Evolutionary conservation across 2,797 vertebrate genomes (phyloP).

Genomic region (Perodicticus potto): DNA sequence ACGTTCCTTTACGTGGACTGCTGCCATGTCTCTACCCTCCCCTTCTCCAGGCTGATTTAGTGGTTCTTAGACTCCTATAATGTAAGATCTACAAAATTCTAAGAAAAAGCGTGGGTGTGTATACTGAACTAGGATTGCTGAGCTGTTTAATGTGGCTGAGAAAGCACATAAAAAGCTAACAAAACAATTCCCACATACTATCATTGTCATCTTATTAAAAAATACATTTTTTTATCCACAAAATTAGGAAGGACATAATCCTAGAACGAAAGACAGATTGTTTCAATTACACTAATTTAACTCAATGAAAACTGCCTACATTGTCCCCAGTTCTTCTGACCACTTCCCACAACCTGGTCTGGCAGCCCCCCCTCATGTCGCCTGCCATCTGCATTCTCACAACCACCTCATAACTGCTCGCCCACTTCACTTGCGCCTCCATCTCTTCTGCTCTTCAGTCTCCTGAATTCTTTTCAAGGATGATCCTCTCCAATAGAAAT

Average conservation of each 20-base stretch:
- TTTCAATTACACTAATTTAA: constrained; percentile 7
- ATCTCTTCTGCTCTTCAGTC: not conserved
- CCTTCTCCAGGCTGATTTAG: not conserved
- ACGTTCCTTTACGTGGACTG: not conserved
- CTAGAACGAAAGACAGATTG: not conserved
- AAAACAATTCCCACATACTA: not conserved
- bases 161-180: not conserved
- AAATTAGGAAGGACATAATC: not conserved
- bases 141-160: not conserved
- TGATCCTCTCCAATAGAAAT: not conserved
- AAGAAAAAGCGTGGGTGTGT: not conserved
- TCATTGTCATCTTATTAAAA: not conserved
- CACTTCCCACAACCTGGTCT: not conserved
- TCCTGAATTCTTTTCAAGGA: not conserved
- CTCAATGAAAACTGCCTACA: not conserved
- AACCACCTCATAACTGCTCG: not conserved
- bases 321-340: not conserved
- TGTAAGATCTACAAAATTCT: not conserved
- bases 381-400: not conserved
- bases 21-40: not conserved
- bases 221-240: not conserved
- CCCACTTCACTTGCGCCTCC: not conserved
- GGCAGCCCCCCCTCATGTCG: not conserved
- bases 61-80: not conserved
- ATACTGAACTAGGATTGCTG: not conserved